Conservation (phyloP, 2,888 invertebrate species). For the Bugula neritina region DNA sequence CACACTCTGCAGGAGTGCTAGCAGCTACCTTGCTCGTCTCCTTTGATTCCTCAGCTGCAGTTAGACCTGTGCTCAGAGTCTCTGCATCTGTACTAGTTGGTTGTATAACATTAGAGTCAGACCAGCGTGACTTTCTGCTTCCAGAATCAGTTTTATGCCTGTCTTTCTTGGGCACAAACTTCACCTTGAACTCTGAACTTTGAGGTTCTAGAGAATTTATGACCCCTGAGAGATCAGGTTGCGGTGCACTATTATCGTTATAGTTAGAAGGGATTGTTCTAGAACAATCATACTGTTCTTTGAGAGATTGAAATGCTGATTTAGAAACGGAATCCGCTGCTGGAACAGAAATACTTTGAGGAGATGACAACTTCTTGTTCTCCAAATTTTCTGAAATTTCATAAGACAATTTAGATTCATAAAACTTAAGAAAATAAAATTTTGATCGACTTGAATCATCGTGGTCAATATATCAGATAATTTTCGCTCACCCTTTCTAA, state of each 20-base stretch:
- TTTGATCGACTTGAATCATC: too few species aligned
- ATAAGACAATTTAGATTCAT: too few species aligned
- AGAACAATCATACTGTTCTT: background rate
- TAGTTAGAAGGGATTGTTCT: background rate
- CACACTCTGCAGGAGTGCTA: background rate
- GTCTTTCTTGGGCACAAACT: conserved; percentile 14
- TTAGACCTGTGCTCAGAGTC: background rate
- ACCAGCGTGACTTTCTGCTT: background rate
- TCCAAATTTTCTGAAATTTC: too few species aligned
- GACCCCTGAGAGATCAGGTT: background rate
- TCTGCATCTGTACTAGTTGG: background rate
- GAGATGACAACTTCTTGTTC: too few species aligned
- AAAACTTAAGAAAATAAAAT: too few species aligned
- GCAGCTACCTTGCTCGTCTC: background rate
- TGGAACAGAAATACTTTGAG: too few species aligned
- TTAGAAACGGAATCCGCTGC: background rate
- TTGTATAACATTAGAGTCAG: background rate
- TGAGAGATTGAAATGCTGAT: background rate
- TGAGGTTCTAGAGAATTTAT: background rate
- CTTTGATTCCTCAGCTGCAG: background rate
- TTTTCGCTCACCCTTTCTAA: too few species aligned
- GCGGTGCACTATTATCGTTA: background rate
- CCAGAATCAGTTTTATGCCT: background rate
- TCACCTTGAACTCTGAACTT: background rate
- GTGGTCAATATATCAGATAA: too few species aligned